Percentiles rank a stretch among this genome's conserved stretches.
These are phyloP conservation scores for Pogona vitticeps DNA, from an alignment of 2,113 vertebrate species.

Conservation along the genomic window DNA sequence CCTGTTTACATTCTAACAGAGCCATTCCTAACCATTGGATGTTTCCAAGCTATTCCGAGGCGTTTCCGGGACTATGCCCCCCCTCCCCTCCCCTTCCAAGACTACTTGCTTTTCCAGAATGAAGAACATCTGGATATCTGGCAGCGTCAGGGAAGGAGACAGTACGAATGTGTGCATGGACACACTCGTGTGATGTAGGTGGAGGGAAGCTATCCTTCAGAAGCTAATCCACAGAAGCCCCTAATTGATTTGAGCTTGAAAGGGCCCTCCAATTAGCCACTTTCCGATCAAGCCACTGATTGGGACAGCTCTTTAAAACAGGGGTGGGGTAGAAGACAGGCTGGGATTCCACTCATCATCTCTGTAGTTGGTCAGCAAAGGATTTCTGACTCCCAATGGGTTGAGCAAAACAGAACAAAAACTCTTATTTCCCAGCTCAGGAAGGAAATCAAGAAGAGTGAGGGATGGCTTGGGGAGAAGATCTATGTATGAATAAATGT, in stretches of 20 bases:
- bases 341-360: background rate
- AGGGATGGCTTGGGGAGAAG: no score
- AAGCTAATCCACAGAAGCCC: background rate
- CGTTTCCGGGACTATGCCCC: background rate
- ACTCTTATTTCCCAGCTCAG: no score
- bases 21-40: constrained; percentile 9
- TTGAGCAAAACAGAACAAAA: background rate
- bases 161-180: no score
- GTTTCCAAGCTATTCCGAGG: constrained; percentile 1
- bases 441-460: no score
- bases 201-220: no score
- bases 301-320: no score
- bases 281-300: background rate
- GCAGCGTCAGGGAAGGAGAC: no score
- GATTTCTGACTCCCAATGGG: background rate
- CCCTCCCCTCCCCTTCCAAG: background rate
- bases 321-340: no score
- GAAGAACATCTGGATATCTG: no score
- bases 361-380: background rate
- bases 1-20: constrained; percentile 21
- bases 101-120: no score
- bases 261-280: background rate
- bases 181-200: no score
- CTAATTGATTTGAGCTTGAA: background rate
- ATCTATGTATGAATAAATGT: no score